Evolutionary conservation across 2,797 vertebrate species (phyloP).

Genomic region (Chrysocyon brachyurus): DNA sequence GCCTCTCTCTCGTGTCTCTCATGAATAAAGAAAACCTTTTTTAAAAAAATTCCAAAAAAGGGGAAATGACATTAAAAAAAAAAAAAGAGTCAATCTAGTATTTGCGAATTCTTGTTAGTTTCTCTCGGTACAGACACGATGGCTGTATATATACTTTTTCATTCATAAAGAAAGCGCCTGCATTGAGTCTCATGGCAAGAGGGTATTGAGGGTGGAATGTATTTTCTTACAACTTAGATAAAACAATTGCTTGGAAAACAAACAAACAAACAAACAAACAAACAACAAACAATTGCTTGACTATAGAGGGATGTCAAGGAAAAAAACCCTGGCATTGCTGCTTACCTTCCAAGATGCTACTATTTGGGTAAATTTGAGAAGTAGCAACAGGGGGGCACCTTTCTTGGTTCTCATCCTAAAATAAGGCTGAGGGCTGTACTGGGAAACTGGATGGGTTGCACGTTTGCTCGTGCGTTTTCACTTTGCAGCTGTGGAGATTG

Average conservation of each 20-base stretch:
- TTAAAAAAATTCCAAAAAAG: neutral
- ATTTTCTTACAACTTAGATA: slow-evolving; percentile 50
- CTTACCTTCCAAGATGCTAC: neutral
- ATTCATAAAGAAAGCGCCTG: slow-evolving; percentile 51
- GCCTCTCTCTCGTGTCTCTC: no score
- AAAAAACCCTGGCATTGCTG: neutral
- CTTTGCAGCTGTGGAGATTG: slow-evolving; percentile 50
- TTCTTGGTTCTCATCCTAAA: slow-evolving; percentile 30
- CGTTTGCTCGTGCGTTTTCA: neutral
- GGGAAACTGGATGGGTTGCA: neutral
- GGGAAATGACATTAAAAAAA: neutral
- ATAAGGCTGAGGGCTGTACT: neutral
- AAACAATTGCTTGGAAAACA: neutral
- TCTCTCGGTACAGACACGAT: slow-evolving; percentile 9
- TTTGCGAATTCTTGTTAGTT: slow-evolving; percentile 53
- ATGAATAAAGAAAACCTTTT: no score
- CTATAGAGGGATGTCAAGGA: slow-evolving; percentile 10
- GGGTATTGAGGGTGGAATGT: neutral
- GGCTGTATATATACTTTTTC: neutral
- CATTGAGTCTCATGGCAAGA: slow-evolving; percentile 43
- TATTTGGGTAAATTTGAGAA: slow-evolving; percentile 33
- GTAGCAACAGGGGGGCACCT: neutral
- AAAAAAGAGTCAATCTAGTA: neutral
- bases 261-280: neutral
- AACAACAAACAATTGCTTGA: neutral